These are phyloP conservation scores for Zootermopsis nevadensis DNA, from an alignment of 2,888 invertebrate species.

Conservation along the genomic window DNA sequence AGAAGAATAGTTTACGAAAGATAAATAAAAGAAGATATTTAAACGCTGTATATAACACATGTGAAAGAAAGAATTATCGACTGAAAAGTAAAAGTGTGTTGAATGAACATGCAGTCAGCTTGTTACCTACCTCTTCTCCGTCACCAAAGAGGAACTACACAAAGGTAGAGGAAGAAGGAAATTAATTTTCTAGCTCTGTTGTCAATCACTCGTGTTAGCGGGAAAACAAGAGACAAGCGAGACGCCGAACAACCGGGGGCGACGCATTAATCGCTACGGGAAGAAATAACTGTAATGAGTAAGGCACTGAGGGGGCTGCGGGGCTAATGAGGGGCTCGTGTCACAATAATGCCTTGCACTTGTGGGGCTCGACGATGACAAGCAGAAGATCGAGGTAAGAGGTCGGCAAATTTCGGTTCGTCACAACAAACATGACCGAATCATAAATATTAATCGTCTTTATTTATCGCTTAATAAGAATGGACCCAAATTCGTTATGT, in stretches of 20 bases:
- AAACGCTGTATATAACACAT: no score
- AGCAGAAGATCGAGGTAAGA: background rate
- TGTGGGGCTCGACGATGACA: background rate
- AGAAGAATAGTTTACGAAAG: no score
- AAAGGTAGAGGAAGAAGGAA: conserved; percentile 24
- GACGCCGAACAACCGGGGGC: background rate
- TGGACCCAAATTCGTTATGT: no score
- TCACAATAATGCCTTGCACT: background rate
- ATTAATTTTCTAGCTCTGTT: conserved; percentile 34
- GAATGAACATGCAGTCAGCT: no score
- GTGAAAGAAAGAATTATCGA: no score
- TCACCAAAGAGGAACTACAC: background rate
- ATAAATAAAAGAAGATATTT: no score
- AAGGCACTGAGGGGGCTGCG: background rate
- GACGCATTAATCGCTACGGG: conserved; percentile 14
- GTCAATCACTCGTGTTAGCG: conserved; percentile 33
- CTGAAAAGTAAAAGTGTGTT: no score
- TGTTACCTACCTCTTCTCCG: background rate
- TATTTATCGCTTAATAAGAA: no score
- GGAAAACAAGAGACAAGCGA: conserved; percentile 17
- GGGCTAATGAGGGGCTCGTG: background rate
- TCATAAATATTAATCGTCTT: no score
- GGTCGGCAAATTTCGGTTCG: background rate
- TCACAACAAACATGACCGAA: no score
- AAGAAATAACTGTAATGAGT: conserved; percentile 39